Percentiles rank a stretch among this genome's conserved stretches.
These are phyloP conservation scores for Neodiprion virginianus DNA, from an alignment of 1,140 invertebrate genomes.

Conservation along the genomic window DNA sequence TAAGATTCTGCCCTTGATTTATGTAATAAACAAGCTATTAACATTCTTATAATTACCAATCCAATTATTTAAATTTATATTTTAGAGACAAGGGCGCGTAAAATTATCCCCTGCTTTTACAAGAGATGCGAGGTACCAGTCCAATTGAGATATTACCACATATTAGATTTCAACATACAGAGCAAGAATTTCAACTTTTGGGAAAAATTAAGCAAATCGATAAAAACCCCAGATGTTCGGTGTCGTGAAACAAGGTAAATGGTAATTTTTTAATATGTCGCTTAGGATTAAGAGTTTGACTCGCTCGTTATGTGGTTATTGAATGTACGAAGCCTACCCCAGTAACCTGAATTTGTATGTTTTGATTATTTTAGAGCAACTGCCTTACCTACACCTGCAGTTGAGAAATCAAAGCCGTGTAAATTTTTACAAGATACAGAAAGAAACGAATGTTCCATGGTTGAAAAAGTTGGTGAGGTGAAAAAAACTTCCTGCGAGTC, in stretches of 20 bases:
- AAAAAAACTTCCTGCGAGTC: no score
- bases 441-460: no score
- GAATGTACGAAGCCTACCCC: no score
- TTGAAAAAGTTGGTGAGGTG: no score
- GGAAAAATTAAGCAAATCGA: slow-evolving; percentile 64
- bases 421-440: no score
- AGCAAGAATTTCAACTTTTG: slow-evolving; percentile 69
- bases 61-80: slow-evolving; percentile 33
- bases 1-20: slow-evolving; percentile 47
- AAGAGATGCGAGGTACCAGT: slow-evolving; percentile 65
- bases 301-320: no score
- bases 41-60: slow-evolving; percentile 20
- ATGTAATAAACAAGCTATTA: slow-evolving; percentile 1
- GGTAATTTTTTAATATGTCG: not conserved
- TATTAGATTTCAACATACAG: slow-evolving; percentile 64
- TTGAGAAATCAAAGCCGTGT: no score
- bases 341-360: no score
- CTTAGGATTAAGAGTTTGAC: no score
- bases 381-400: no score
- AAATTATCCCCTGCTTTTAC: slow-evolving; percentile 73
- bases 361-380: no score
- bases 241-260: no score
- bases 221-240: slow-evolving; percentile 36
- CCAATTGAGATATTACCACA: slow-evolving; percentile 64
- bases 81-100: slow-evolving; percentile 64